Base-by-base conservation (phyloP, 1,140 invertebrate genomes). In the Ceratitis capitata region DNA sequence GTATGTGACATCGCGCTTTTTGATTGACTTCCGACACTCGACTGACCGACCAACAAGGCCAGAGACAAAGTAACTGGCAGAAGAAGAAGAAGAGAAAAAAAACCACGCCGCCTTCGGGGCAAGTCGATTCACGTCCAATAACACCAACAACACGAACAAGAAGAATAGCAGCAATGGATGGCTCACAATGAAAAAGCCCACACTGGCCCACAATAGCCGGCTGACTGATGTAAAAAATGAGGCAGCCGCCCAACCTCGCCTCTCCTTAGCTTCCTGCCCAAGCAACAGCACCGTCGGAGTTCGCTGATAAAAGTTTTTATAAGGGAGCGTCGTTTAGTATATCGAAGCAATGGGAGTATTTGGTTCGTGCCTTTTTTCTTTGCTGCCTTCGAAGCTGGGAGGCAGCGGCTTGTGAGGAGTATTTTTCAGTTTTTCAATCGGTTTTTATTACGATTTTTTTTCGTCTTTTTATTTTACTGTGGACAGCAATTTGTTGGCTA, bases 11-110 rank as follows among this genome's bases (percentile, higher is more conserved):
- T 90, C 90, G 91, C 90, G 90, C 90, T 91, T 90, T 91, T 91
- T 91, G 90, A 91, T 91, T 91, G 90, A 91, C 90, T 91, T 91
- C 90, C 90, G 90, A 91, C 90, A 91, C 90, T 91, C 90, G 90
- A 91, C 90, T 91, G 89, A 91, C 90, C 87, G 89, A 90, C 90
- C 87, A 90, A 89, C 74, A 74, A 89, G 87, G 85, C 86, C n/a
- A n/a, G n/a, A n/a, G n/a, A n/a, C n/a, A n/a, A n/a, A n/a, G n/a
- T n/a, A n/a, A n/a, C n/a, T 86, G 88, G 87, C 89, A 89, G 89
- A 88, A n/a, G n/a, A n/a, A n/a, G n/a, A n/a, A n/a, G n/a, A n/a
- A n/a, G n/a, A 85, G 86, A 88, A 42, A 49, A 64, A 32, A 85
- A 85, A 85, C 32, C 42, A 26, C 78, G 47, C 32, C 19, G 69